Percentiles rank a stretch among this genome's conserved stretches.
These are phyloP conservation scores for Avahi laniger DNA, from an alignment of 2,797 vertebrate genomes.

Conservation along the genomic window DNA sequence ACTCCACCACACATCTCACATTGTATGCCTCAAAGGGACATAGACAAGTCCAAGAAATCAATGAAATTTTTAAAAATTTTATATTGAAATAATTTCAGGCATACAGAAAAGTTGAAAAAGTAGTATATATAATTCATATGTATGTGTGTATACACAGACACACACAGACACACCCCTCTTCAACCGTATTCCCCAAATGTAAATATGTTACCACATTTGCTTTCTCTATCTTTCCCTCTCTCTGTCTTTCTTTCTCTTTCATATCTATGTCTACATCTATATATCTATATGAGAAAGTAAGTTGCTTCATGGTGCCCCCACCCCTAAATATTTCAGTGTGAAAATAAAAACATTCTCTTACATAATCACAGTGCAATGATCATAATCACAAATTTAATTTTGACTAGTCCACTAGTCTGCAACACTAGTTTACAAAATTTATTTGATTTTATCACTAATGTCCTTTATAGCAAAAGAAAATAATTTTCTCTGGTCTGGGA, in stretches of 20 bases:
- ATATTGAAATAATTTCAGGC: not conserved
- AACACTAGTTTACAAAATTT: not conserved
- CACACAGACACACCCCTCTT: not conserved
- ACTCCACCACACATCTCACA: not conserved
- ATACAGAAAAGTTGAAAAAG: not conserved
- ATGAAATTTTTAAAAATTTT: not conserved
- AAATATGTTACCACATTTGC: not conserved
- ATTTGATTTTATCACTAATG: not conserved
- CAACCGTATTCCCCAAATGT: not conserved
- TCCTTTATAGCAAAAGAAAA: slow-evolving; percentile 25
- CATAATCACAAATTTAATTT: slow-evolving; percentile 16
- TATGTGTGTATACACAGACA: not conserved
- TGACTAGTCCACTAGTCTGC: not conserved
- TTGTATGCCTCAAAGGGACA: not conserved
- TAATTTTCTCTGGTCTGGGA: not conserved
- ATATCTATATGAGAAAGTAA: not conserved
- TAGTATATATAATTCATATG: not conserved
- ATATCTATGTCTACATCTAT: not conserved
- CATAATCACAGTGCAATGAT: not conserved
- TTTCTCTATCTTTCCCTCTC: not conserved
- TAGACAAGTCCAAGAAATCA: not conserved
- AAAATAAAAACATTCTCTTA: slow-evolving; percentile 22
- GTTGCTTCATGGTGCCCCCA: not conserved
- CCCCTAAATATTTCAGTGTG: not conserved
- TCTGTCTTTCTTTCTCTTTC: not conserved